Base-by-base conservation (phyloP, 2,113 vertebrate genomes). In the Pachypanchax playfairii region DNA sequence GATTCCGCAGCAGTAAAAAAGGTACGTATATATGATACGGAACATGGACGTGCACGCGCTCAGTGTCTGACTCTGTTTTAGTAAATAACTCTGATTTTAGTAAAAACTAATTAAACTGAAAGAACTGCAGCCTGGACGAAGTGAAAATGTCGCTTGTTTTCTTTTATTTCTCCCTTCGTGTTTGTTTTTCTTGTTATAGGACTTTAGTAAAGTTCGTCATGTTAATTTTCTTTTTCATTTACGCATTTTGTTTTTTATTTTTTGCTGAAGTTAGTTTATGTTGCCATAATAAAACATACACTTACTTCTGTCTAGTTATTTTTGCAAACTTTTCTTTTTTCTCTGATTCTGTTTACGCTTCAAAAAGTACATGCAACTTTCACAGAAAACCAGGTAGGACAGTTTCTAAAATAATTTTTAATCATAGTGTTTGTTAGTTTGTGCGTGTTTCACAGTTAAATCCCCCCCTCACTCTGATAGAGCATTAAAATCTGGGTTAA, bases 371-470 rank as follows among this genome's bases (percentile, higher is more conserved):
- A 74, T 61, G 55, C 63, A 50, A 53, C 79, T 38, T 69, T 83
- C n/a, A 66, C 85, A 47, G 80, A 77, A 66, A 88, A 75, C 25
- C 78, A 88, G 86, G 88, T 90, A 88, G 31, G 85, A 70, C 12
- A 1, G 2, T 54, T 3, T 64, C 22, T 69, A 41, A 48, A 69
- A 52, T 67, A 73, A 35, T 50, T 4, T 3, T 28, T 47, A 59
- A 26, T 33, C 50, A 35, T 58, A 43, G 50, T 62, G 69, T 71
- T 61, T 68, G 42, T 68, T 47, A 63, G 53, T 4, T 36, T 65
- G 38, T 73, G 36, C 69, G 31, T 57, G 61, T 73, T 65, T 57
- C 58, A 57, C 57, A 80, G 54, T 80, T 86, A 76, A 84, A 56
- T 71, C 83, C 62, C 67, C 75, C 61, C 70, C 77, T 78, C 48